Evolutionary conservation across 2,113 vertebrate genomes (phyloP), one percentile per base, ranked within the genome.

Genomic region (Lontra canadensis): DNA sequence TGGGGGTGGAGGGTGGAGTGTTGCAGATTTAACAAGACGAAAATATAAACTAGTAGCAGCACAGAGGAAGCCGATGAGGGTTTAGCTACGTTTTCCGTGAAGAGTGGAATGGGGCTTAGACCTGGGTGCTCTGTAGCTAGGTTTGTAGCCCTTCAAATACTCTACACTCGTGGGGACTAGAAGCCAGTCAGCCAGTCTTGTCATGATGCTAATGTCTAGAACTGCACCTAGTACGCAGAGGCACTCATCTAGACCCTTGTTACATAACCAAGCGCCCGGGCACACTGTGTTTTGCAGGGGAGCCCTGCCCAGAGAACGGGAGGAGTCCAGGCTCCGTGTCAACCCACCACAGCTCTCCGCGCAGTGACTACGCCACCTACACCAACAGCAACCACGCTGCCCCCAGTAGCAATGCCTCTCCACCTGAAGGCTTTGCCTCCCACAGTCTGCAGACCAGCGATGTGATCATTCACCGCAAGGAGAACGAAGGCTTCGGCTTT

Each of bases 401-500:
- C 52, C 98, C 99, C 0, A 98, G 98, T 23, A 98, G 98, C 97
- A 99, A 97, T 0, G 98, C 99, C 13, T 98, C 99, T 3, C 97
- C 99, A 0, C 98, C 99, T 0, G 99, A 99, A 93, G 98, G 99
- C 97, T 98, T 98, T 4, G 25, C 99, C 0, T 98, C 98, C 1
- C 99, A 99, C 97, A 99, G 99, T 98, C 49, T 99, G 34, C 99
- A 99, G 90, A 99, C 99, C 89, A 99, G 99, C 0, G 99, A 99
- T 0, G 99, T 99, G 86, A 93, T 99, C 95, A 99, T 99, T 98
- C 99, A 99, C 73, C 99, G 99, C 65, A 99, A 99, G 90, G 99
- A 99, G 98, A 99, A 99, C 0, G 99, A 99, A 57, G 99, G 99
- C 39, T 99, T 99, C 3, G 99, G 99, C 63, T 99, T 99, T 29